phyloP scores from a whole-genome alignment of 2,888 invertebrate species.

The Labia minor region DNA sequence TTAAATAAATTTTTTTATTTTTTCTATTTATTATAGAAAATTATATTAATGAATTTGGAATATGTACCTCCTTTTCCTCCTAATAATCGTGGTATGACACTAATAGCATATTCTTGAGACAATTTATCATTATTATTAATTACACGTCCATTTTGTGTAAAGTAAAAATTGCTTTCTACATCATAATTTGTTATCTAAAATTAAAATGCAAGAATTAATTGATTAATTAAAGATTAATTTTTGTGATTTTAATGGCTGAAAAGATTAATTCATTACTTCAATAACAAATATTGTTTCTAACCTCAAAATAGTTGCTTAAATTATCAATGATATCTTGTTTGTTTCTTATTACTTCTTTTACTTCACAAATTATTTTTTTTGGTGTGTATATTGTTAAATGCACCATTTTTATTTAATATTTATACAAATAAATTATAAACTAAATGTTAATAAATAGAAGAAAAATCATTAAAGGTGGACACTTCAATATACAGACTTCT shows the following conservation, averaged over 20 bases:
- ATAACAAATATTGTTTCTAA: background rate
- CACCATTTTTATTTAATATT: background rate
- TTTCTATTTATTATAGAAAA: background rate
- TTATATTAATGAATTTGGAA: background rate
- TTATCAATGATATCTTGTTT: background rate
- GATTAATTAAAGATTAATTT: too few species aligned
- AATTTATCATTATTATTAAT: slow-evolving; percentile 35
- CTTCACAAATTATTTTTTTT: background rate
- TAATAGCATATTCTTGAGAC: slow-evolving; percentile 37
- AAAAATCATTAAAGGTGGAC: too few species aligned
- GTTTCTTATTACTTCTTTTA: background rate
- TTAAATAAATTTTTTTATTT: slow-evolving; percentile 15
- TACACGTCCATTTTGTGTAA: slow-evolving; percentile 45
- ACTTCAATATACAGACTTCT: too few species aligned
- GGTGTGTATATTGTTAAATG: background rate
- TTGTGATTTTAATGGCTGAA: too few species aligned
- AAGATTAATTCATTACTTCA: background rate
- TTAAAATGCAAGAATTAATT: background rate
- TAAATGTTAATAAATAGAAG: too few species aligned
- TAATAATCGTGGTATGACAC: slow-evolving; percentile 46
- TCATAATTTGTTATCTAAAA: slow-evolving; percentile 16
- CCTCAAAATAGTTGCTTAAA: background rate
- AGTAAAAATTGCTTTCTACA: slow-evolving; percentile 39
- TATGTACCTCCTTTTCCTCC: slow-evolving; percentile 80
- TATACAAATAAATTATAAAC: background rate